Base-by-base conservation (phyloP, 2,797 vertebrate genomes). In the Tarsius wallacei region DNA sequence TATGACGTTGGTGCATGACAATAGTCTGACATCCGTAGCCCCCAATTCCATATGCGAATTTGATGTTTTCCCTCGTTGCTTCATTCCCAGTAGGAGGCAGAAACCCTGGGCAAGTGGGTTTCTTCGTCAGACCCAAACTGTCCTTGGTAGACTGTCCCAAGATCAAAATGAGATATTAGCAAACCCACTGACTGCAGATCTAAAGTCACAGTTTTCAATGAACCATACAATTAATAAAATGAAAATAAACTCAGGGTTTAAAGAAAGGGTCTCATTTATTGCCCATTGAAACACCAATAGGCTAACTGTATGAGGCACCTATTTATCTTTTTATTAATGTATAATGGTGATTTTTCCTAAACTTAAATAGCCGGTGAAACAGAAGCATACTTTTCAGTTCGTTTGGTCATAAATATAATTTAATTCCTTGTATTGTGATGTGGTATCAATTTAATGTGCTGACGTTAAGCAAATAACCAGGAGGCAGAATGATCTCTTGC, bases 321-420 rank as follows among this genome's bases (percentile, higher is more conserved):
- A 21, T 49, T 90, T 95, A 57, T 76, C 87, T 63, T 78, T 57
- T 82, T 42, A 92, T 68, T 87, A 80, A 47, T 64, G 28, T 63
- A 42, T 21, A 42, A 47, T 55, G 22, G 3, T 26, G 93, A 80
- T 59, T 81, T 76, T 61, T 64, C 42, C 57, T 64, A 95, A 81
- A 63, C n/a, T 74, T 90, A 83, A 94, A 61, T 66, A 53, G 31
- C 21, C 70, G 9, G 31, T 57, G 12, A 28, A 7, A 80, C 59
- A 87, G 26, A 19, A 1, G 19, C 59, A 76, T 42, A 13, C 2
- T 80, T 31, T 93, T 36, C 24, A 28, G 7, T 64, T 84, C 6
- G 70, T 28, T 64, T 87, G 21, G 6, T 70, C 59, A 84, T 28
- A 49, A 82, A 61, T 8, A 11, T 83, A 87, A 83, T 68, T 74